phyloP scores from a whole-genome alignment of 2,888 invertebrate genomes.

The Chaetogeoica ovagalla region DNA sequence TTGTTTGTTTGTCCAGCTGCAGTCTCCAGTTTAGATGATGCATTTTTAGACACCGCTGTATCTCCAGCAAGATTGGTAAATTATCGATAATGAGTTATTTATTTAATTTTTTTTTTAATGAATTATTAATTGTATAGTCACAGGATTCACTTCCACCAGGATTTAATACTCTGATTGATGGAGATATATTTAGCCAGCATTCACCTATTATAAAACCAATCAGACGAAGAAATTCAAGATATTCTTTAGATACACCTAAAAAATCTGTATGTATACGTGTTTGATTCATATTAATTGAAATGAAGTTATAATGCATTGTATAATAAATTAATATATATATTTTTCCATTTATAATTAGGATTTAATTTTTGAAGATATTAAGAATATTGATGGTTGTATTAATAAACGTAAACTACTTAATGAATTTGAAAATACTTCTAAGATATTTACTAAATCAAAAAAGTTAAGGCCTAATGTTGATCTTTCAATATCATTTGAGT shows the following conservation, averaged over 20 bases:
- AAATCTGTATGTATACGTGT: constrained; percentile 32
- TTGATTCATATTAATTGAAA: neutral
- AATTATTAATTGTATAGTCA: constrained; percentile 23
- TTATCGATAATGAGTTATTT: neutral
- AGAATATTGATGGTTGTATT: neutral
- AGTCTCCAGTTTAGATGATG: constrained; percentile 8
- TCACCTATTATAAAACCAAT: constrained; percentile 43
- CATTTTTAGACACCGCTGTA: constrained; percentile 22
- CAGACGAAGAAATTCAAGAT: constrained; percentile 11
- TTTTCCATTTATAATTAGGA: constrained; percentile 16
- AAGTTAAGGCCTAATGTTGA: constrained; percentile 35
- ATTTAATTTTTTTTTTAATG: neutral
- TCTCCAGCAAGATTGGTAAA: constrained; percentile 45
- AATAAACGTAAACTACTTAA: constrained; percentile 41
- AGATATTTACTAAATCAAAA: constrained; percentile 17
- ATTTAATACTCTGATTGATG: constrained; percentile 36
- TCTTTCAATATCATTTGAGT: constrained; percentile 45
- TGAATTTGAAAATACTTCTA: constrained; percentile 32
- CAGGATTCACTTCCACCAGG: constrained; percentile 32
- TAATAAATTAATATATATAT: neutral
- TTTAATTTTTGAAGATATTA: constrained; percentile 26
- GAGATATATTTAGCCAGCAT: constrained; percentile 30
- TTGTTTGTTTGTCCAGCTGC: neutral
- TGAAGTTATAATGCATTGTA: neutral
- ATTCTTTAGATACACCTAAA: constrained; percentile 26